Conservation (phyloP, 2,797 vertebrate genomes). For the Chloroceryle inda region DNA sequence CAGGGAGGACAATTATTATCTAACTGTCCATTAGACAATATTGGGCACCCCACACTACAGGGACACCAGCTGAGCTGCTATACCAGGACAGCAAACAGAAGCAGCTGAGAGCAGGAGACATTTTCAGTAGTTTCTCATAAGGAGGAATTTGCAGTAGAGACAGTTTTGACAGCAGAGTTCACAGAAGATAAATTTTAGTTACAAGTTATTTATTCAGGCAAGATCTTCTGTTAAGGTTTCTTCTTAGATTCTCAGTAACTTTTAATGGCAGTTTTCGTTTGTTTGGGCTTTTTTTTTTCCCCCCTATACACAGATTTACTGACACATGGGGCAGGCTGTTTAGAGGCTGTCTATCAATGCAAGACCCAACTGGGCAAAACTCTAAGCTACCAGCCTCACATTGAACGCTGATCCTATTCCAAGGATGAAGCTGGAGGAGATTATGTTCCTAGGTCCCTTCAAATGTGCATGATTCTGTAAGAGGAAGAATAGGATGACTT, state of each 20-base stretch:
- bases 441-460: background rate
- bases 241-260: background rate
- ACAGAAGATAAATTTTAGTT: background rate
- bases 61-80: background rate
- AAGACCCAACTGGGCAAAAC: background rate
- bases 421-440: background rate
- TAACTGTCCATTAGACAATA: background rate
- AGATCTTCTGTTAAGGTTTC: background rate
- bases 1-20: accelerated
- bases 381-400: background rate
- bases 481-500: background rate
- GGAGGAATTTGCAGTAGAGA: background rate
- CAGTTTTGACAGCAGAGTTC: background rate
- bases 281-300: no score
- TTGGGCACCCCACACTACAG: background rate
- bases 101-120: background rate
- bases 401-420: background rate
- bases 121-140: background rate
- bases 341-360: background rate
- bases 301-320: background rate
- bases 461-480: background rate
- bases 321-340: background rate
- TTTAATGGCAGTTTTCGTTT: background rate
- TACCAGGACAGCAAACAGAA: background rate
- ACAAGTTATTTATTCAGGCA: background rate